These are phyloP conservation scores for Palythoa grandis DNA, from an alignment of 92 coral and sea anemone species.

Conservation along the genomic window DNA sequence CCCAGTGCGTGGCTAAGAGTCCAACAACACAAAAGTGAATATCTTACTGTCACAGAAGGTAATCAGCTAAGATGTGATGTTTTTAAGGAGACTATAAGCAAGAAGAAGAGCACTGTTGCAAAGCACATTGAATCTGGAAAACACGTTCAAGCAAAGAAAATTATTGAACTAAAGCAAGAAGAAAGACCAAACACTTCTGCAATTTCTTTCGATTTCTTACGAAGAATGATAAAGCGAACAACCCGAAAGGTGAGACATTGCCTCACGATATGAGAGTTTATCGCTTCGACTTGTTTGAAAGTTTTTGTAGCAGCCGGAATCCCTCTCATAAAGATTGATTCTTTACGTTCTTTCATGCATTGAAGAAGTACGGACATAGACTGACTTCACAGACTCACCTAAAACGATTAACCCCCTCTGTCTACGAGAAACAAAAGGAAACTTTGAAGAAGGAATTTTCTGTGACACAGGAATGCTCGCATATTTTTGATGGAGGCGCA, in stretches of 20 bases:
- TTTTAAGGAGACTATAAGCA: not conserved
- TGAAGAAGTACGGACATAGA: not conserved
- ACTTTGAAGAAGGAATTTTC: not conserved
- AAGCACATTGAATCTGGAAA: not conserved
- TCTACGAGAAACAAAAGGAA: not conserved
- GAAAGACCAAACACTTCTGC: not conserved
- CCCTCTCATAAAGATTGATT: not conserved
- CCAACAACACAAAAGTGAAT: not conserved
- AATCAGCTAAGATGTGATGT: not conserved
- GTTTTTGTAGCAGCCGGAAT: not conserved
- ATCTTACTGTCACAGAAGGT: not conserved
- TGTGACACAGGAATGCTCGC: not conserved
- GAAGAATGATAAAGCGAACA: not conserved
- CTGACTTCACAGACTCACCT: not conserved
- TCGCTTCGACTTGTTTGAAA: not conserved
- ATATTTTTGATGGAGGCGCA: no score
- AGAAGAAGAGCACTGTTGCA: not conserved
- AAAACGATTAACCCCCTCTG: not conserved
- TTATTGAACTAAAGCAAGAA: not conserved
- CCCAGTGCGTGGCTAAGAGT: no score
- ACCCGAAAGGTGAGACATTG: not conserved
- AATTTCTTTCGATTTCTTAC: no score
- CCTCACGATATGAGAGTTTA: not conserved
- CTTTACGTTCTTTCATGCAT: not conserved
- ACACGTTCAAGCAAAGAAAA: not conserved